These are phyloP conservation scores for Phalacrocorax carbo DNA, from an alignment of 2,113 vertebrate genomes.

Conservation along the genomic window DNA sequence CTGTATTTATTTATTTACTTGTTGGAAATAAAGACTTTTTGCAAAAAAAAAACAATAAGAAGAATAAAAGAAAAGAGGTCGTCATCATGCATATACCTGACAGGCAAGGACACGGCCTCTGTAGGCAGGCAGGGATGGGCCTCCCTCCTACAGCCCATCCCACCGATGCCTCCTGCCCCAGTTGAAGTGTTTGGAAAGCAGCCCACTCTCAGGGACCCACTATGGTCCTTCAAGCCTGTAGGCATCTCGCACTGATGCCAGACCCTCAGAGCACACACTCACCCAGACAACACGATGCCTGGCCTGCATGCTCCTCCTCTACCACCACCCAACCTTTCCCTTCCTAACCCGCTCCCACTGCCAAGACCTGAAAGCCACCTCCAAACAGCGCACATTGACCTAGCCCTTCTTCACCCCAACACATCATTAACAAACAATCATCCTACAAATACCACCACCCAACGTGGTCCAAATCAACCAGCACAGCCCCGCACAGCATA, in stretches of 20 bases:
- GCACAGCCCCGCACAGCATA: background rate
- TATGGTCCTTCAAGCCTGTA: background rate
- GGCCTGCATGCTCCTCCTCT: background rate
- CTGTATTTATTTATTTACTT: background rate
- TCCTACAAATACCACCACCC: background rate
- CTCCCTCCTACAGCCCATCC: background rate
- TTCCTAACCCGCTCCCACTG: background rate
- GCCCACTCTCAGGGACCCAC: background rate
- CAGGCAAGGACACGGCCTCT: background rate
- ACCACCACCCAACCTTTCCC: background rate
- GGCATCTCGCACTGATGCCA: background rate
- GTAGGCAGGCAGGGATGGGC: background rate
- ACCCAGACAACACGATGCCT: rapidly evolving
- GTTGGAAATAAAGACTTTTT: background rate
- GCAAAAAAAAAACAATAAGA: background rate
- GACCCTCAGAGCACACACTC: rapidly evolving
- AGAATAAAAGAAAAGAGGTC: no score
- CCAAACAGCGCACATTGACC: background rate
- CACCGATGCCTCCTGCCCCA: rapidly evolving
- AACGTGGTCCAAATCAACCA: background rate
- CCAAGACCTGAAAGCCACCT: background rate
- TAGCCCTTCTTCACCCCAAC: background rate
- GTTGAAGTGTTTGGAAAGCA: rapidly evolving
- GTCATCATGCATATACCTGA: background rate
- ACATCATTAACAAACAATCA: background rate